phyloP scores from a whole-genome alignment of 2,888 invertebrate genomes.

The Tryphoninae sp. region DNA sequence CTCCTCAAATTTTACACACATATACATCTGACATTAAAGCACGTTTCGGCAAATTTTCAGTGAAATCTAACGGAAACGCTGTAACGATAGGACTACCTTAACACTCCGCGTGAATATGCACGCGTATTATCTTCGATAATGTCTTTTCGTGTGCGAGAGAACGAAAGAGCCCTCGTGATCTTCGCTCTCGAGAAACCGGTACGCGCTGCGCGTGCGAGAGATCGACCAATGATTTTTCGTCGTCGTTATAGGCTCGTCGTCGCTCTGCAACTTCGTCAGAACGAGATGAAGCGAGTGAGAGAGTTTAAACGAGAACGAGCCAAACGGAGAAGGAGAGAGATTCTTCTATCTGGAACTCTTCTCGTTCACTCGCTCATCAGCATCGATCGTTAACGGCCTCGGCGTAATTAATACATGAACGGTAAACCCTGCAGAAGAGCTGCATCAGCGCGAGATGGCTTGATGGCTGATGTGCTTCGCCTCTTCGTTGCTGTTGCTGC shows the following conservation, averaged over 20 bases:
- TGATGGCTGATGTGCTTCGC: slow-evolving; percentile 36
- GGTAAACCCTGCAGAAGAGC: slow-evolving; percentile 68
- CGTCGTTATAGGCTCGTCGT: slow-evolving; percentile 54
- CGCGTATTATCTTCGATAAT: not conserved
- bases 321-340: slow-evolving; percentile 19
- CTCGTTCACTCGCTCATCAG: slow-evolving; percentile 48
- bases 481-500: slow-evolving; percentile 6
- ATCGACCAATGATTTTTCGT: slow-evolving; percentile 62
- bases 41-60: too few species aligned
- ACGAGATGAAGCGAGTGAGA: slow-evolving; percentile 10
- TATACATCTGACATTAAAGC: too few species aligned
- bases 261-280: slow-evolving; percentile 21
- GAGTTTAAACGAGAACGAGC: not conserved
- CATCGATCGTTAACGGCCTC: slow-evolving; percentile 70
- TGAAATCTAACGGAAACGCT: too few species aligned
- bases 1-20: too few species aligned
- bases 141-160: not conserved
- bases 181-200: slow-evolving; percentile 61
- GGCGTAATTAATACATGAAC: slow-evolving; percentile 77
- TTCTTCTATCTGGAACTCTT: slow-evolving; percentile 46
- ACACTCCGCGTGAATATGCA: slow-evolving; percentile 1
- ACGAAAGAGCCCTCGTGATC: slow-evolving; percentile 52
- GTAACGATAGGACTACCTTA: too few species aligned
- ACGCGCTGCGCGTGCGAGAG: slow-evolving; percentile 50
- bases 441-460: slow-evolving; percentile 40